phyloP scores from a whole-genome alignment of 2,888 invertebrate species.

The Microctonus brassicae region DNA sequence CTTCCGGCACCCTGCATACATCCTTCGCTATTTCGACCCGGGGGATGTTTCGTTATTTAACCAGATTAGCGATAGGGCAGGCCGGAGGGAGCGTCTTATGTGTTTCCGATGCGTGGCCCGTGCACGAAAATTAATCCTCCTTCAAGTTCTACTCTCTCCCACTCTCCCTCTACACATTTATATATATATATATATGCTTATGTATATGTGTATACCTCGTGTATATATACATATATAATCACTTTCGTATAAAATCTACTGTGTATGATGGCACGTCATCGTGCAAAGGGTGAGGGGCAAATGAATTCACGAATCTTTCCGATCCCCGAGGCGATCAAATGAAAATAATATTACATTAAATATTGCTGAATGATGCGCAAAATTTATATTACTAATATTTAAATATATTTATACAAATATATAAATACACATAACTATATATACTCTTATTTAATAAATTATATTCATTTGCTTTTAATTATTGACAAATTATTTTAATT shows the following conservation, averaged over 20 bases:
- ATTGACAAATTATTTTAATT: neutral
- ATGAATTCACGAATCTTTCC: slow-evolving; percentile 14
- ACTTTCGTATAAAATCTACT: slow-evolving; percentile 10
- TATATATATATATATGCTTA: neutral
- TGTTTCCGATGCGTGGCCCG: slow-evolving; percentile 61
- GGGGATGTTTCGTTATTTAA: slow-evolving; percentile 69
- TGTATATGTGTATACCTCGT: no score
- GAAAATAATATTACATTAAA: slow-evolving; percentile 42
- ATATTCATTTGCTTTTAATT: neutral
- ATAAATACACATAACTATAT: neutral
- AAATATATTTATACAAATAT: neutral
- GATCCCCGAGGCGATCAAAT: slow-evolving; percentile 37
- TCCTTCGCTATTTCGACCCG: slow-evolving; percentile 36
- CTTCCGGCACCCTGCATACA: slow-evolving; percentile 36
- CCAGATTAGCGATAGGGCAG: slow-evolving; percentile 67
- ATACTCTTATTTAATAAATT: no score
- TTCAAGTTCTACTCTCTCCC: slow-evolving; percentile 44
- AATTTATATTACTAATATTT: neutral
- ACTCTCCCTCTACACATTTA: neutral
- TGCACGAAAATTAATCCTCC: slow-evolving; percentile 62
- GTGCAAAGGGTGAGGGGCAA: neutral
- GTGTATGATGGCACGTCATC: neutral
- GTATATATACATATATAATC: neutral
- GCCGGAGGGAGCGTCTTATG: slow-evolving; percentile 63
- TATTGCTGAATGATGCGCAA: slow-evolving; percentile 12